Evolutionary conservation across 2,797 vertebrate genomes (phyloP), one percentile per base, ranked within the genome.

Genomic region (Australoheros facetus): DNA sequence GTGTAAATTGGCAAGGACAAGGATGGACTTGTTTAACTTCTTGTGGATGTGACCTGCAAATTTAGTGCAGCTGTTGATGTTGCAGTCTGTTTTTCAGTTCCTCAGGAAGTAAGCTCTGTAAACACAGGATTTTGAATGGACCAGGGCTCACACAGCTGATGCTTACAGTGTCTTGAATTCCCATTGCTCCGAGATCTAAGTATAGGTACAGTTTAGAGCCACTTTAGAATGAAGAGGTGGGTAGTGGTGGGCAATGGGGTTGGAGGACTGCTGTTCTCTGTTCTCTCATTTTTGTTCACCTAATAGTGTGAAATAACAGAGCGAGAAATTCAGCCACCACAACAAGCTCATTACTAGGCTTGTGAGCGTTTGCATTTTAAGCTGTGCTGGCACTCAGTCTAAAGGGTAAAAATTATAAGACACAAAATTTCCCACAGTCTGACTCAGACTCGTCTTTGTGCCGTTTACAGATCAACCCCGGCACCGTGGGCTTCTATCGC

Each of bases 401-500:
- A 57, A 80, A 45, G 75, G 55, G 17, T 17, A 5, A 64, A 70
- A 77, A 73, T 6, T 45, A 0, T 34, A 23, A 72, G 21, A 37
- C 12, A 9, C 2, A 2, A 7, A 54, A 16, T 21, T 53, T 1
- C 16, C 30, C 34, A 19, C 78, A 58, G 77, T 59, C 56, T 87
- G 78, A 91, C 57, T 75, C 71, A 51, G 37, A 19, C 39, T 56
- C 76, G 69, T 76, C 53, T 82, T 64, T 34, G 37, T 73, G 60
- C 72, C 78, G 78, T 71, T 91, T 88, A 23, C 93, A 99, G 98
- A 92, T 99, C 83, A 99, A 99, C 91, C 96, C 97, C n/a, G 98
- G 98, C 73, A 99, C 98, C 0, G 97, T 99, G 76, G 98, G 98
- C 39, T 99, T 99, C 90, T 99, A 98, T 81, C 96, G 98, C 45